Conservation (phyloP, 2,113 vertebrate species). For the Phodopus roborovskii region DNA sequence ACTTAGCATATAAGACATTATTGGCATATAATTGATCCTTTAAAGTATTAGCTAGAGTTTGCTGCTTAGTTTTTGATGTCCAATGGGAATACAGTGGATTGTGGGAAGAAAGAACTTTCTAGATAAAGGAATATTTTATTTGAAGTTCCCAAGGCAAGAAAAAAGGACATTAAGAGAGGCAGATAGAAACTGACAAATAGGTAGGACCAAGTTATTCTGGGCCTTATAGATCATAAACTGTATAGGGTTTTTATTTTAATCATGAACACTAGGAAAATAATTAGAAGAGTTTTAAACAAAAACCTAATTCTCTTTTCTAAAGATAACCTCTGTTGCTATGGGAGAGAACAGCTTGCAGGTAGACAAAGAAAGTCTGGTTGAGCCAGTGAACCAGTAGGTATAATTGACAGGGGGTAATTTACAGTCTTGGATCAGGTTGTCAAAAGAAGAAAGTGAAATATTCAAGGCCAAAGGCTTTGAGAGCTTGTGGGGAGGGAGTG, state of each 20-base stretch:
- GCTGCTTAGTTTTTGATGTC: slow-evolving; percentile 12
- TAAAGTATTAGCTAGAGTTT: slow-evolving; percentile 4
- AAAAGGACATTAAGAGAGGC: not conserved
- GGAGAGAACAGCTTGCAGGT: slow-evolving; percentile 8
- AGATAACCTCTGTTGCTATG: not conserved
- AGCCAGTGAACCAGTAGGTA: not conserved
- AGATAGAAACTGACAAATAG: not conserved
- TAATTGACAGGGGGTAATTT: not conserved
- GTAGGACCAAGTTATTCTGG: not conserved
- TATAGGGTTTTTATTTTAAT: slow-evolving; percentile 42
- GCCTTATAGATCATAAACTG: not conserved
- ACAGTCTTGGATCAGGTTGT: not conserved
- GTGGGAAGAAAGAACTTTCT: slow-evolving; percentile 23
- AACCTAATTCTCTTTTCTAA: slow-evolving; percentile 38
- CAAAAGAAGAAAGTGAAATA: not conserved
- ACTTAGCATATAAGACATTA: not conserved
- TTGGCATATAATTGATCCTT: not conserved
- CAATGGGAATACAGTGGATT: not conserved
- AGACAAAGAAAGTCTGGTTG: not conserved
- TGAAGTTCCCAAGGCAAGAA: not conserved
- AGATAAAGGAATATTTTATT: not conserved
- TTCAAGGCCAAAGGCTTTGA: not conserved
- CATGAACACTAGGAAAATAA: slow-evolving; percentile 13
- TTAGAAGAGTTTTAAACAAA: slow-evolving; percentile 6
- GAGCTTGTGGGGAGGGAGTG: too few species aligned